These are phyloP conservation scores for Clavelina lepadiformis DNA, from an alignment of 23 tunicate genomes.

Conservation along the genomic window DNA sequence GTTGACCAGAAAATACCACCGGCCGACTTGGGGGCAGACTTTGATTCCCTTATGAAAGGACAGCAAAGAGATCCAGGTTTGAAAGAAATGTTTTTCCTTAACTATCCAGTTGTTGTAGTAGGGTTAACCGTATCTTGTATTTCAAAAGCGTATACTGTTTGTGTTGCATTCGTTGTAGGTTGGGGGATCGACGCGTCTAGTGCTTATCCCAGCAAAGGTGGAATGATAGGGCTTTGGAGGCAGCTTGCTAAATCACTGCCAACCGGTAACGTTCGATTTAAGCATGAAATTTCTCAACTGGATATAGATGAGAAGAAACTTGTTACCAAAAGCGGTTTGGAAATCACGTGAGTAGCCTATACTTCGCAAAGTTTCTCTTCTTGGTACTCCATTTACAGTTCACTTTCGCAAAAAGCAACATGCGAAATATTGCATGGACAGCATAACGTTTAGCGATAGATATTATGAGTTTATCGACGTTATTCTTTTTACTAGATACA, in stretches of 20 bases:
- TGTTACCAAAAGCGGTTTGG: constrained; percentile 68
- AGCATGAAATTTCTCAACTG: constrained; percentile 65
- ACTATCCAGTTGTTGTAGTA: too few species aligned
- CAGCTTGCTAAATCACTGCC: constrained; percentile 51
- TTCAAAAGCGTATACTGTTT: too few species aligned
- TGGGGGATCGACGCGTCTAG: constrained; percentile 35
- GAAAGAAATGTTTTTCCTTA: too few species aligned
- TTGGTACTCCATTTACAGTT: too few species aligned
- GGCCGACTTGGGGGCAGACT: constrained; percentile 37
- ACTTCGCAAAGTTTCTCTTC: too few species aligned
- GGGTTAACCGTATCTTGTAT: too few species aligned
- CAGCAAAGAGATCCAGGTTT: constrained; percentile 72
- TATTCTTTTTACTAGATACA: constrained; percentile 33
- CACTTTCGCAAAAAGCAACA: too few species aligned
- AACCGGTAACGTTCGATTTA: constrained; percentile 65
- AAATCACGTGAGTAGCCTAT: constrained; percentile 48
- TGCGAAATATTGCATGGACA: background rate
- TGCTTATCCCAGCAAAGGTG: constrained; percentile 78
- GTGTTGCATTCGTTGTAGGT: constrained; percentile 21
- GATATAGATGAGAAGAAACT: constrained; percentile 72
- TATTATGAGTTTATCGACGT: background rate
- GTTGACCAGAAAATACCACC: constrained; percentile 64
- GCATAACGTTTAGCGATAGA: background rate
- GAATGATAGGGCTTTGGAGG: constrained; percentile 79
- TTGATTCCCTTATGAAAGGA: constrained; percentile 45